These are phyloP conservation scores for Salvelinus namaycush DNA, from an alignment of 2,113 vertebrate species.

Conservation along the genomic window DNA sequence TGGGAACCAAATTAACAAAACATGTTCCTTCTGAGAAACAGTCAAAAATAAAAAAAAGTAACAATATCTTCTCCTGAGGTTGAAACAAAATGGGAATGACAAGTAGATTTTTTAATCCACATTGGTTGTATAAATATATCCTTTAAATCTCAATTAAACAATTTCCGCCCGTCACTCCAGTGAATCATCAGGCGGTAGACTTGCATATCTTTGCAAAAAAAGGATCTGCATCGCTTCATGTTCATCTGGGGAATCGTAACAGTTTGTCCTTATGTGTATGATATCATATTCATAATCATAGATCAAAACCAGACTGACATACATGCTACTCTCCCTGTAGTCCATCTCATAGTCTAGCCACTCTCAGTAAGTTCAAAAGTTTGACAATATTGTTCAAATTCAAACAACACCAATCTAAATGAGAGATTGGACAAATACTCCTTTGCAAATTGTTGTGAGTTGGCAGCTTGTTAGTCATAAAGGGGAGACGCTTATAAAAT, in stretches of 20 bases:
- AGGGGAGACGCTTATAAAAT: constrained; percentile 35
- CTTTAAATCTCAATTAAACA: no score
- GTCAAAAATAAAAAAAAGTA: constrained; percentile 18
- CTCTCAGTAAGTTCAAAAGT: neutral
- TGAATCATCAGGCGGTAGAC: no score
- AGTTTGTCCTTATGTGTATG: neutral
- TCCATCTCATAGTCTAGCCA: neutral
- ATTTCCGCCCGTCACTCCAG: no score
- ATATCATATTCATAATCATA: neutral
- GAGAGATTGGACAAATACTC: constrained; percentile 2
- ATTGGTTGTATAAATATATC: neutral
- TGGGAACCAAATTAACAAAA: constrained; percentile 36
- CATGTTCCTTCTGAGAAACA: constrained; percentile 45
- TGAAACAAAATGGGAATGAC: constrained; percentile 26
- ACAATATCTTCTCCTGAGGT: neutral
- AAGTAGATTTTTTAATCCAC: neutral
- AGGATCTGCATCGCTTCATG: no score
- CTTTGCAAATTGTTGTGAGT: constrained; percentile 21
- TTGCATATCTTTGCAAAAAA: no score
- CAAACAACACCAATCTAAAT: neutral
- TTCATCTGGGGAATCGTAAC: no score
- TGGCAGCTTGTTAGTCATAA: constrained; percentile 29
- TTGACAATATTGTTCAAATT: neutral
- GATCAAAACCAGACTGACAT: neutral
- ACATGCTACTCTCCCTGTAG: neutral